phyloP scores from a whole-genome alignment of 2,888 invertebrate species.

The Platynereis dumerilii region DNA sequence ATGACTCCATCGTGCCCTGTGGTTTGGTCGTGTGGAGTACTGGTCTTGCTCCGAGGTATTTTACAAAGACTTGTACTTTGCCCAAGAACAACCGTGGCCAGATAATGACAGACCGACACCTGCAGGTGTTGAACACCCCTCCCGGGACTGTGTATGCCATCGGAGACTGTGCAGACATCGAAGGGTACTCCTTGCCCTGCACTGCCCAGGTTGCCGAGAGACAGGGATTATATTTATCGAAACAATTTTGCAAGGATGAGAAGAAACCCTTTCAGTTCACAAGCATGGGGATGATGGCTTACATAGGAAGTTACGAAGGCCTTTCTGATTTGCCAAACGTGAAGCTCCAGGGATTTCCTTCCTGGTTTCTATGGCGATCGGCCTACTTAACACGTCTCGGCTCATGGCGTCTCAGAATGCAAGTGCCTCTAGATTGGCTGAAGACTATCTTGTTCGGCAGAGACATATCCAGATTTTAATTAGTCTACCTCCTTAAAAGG shows the following conservation, averaged over 20 bases:
- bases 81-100: constrained; percentile 61
- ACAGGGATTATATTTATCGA: constrained; percentile 60
- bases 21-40: constrained; percentile 65
- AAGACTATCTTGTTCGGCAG: constrained; percentile 64
- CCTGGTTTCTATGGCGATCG: constrained; percentile 65
- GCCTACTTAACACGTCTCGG: constrained; percentile 64
- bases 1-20: constrained; percentile 59
- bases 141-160: constrained; percentile 56
- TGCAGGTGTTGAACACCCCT: constrained; percentile 52
- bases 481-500: too few relatives aligned
- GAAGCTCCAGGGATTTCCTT: constrained; percentile 61
- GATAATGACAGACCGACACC: constrained; percentile 57
- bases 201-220: constrained; percentile 65
- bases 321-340: constrained; percentile 60
- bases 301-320: constrained; percentile 62
- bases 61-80: constrained; percentile 49
- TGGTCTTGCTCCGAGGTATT: constrained; percentile 60
- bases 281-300: constrained; percentile 63
- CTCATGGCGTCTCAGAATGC: constrained; percentile 64
- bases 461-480: constrained; percentile 60
- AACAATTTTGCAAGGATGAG: constrained; percentile 38
- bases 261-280: constrained; percentile 50
- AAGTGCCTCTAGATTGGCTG: constrained; percentile 64
- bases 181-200: constrained; percentile 56
- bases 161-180: constrained; percentile 63